Base-by-base conservation (phyloP, 2,888 invertebrate species). In the Congeria kusceri region DNA sequence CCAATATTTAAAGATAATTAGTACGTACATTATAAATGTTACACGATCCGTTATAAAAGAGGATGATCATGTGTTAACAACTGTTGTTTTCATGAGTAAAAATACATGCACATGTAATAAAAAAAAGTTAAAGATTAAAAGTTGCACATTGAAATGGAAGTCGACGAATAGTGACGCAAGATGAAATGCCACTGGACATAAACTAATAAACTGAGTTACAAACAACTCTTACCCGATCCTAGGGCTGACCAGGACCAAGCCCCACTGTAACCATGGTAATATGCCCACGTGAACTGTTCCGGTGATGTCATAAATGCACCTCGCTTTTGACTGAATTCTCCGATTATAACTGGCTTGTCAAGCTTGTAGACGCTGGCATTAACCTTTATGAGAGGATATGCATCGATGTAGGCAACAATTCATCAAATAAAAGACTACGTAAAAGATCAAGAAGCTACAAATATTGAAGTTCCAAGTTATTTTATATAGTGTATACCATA, bases 321-420 rank as follows among this genome's bases (percentile, higher is more conserved):
- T 58, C 71, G 67, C 66, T 82, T 80, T 70, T 87, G 84, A 29
- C 87, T 87, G 73, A 86, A 88, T 56, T 87, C 88, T n/a, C 87
- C 87, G 58, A 88, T 77, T 0, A 88, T 75, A 11, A 85, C 57
- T 11, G 87, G 87, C 46, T 87, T 88, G 64, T 73, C 62, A 4
- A 85, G 29, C 9, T 68, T 65, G 62, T 85, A 87, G 11, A 67
- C 28, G 25, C 63, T 66, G 7, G 76, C 77, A 65, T 77, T 39
- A 11, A 81, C 77, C 81, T 79, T 62, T 28, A 11, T 7, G 11
- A 32, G 32, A n/a, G n/a, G n/a, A n/a, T n/a, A n/a, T n/a, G n/a
- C n/a, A n/a, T n/a, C n/a, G n/a, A n/a, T n/a, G n/a, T n/a, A n/a
- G n/a, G n/a, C n/a, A n/a, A n/a, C n/a, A n/a, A n/a, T n/a, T n/a